Evolutionary conservation across 1,140 invertebrate genomes (phyloP), one percentile per base, ranked within the genome.

Genomic region (Rhyzopertha dominica): DNA sequence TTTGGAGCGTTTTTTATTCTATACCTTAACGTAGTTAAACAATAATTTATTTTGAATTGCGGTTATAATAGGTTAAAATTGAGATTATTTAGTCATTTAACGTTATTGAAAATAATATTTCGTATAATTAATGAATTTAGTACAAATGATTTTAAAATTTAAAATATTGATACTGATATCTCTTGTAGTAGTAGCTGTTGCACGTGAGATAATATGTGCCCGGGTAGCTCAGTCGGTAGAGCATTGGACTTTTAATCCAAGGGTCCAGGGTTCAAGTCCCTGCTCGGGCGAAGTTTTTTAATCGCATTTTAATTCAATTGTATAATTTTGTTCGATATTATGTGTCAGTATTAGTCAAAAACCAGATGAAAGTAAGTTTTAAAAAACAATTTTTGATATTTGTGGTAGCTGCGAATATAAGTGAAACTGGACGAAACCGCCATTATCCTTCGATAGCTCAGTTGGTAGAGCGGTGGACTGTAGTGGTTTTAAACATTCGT

Each of bases 161-260:
- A n/a, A n/a, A n/a, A n/a, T n/a, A 30, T 29, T 35, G 38, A 41
- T 39, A 24, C 29, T n/a, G 13, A 8, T 19, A 22, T 32, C 7
- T 36, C 23, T 34, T 14, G 5, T 14, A 31, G 3, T 25, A 10
- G 20, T 7, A 13, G 8, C 19, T n/a, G 5, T 26, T 35, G 23
- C 9, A 10, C n/a, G n/a, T n/a, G n/a, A n/a, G n/a, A n/a, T n/a
- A 12, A 13, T 12, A 43, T 22, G 8, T 51, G 80, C 80, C 80
- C 77, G 79, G 78, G 77, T 82, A 82, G 79, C 79, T 82, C 80
- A 82, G 78, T 81, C 77, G 79, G 79, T 81, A 81, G 78, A 80
- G 79, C 79, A 79, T 81, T 79, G 79, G 78, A 80, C 78, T 82
- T 80, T 81, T 81, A 81, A 81, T 80, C 78, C 79, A 79, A 80